Conservation (phyloP, 2,797 vertebrate genomes). For the Chelidonichthys spinosus region DNA sequence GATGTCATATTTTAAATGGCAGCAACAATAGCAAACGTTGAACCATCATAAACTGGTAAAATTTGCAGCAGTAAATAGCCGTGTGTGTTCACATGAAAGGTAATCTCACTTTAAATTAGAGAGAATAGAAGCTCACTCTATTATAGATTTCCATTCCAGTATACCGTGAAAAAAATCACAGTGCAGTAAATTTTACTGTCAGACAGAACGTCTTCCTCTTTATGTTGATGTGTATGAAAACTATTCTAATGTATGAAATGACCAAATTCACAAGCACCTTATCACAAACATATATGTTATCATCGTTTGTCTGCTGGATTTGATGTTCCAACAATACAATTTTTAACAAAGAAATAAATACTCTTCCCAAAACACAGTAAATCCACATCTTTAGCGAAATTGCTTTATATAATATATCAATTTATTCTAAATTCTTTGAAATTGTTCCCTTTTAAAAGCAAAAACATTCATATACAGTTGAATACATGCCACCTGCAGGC, state of each 20-base stretch:
- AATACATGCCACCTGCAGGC: constrained; percentile 26
- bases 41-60: too few species aligned
- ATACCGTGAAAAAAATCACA: neutral
- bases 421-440: constrained; percentile 11
- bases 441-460: constrained; percentile 25
- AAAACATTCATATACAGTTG: constrained; percentile 34
- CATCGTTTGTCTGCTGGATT: neutral
- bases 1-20: neutral
- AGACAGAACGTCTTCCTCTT: neutral
- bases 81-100: too few species aligned
- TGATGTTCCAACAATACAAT: neutral
- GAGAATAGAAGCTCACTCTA: neutral
- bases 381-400: constrained; percentile 6
- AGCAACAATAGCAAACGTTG: neutral
- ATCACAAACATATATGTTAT: neutral
- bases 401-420: neutral
- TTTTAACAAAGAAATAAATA: neutral
- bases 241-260: neutral
- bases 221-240: neutral
- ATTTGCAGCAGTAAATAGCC: too few species aligned
- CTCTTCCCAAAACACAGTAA: neutral
- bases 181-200: neutral
- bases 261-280: neutral
- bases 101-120: neutral
- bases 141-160: neutral